Percentiles rank a stretch among this genome's conserved stretches.
Conservation (phyloP, 2,113 vertebrate genomes). For the Apus apus region DNA sequence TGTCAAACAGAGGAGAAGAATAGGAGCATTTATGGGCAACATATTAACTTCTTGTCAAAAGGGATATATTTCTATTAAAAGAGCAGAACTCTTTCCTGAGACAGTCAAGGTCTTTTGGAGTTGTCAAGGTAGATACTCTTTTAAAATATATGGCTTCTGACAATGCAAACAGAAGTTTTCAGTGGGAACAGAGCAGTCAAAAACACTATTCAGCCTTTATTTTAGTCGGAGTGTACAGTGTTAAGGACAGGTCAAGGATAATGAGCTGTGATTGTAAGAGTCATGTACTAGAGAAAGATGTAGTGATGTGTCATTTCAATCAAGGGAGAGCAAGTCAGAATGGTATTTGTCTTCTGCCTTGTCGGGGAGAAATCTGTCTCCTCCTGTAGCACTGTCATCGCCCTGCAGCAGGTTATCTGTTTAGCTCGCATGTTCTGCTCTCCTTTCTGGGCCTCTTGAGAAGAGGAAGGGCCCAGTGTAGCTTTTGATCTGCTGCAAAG, state of each 20-base stretch:
- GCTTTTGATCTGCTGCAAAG: neutral
- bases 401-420: neutral
- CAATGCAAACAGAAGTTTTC: conserved; percentile 4
- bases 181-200: neutral
- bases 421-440: neutral
- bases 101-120: conserved; percentile 20
- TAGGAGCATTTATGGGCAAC: neutral
- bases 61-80: conserved; percentile 25
- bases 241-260: conserved; percentile 39
- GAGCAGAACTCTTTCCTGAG: neutral
- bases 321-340: neutral
- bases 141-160: neutral
- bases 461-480: neutral
- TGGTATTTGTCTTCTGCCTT: neutral
- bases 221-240: neutral
- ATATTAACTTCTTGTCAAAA: conserved; percentile 14
- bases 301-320: conserved; percentile 28
- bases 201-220: conserved; percentile 16
- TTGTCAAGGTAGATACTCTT: conserved; percentile 4
- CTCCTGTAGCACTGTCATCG: rapidly evolving
- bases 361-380: neutral
- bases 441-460: neutral
- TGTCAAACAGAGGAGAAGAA: neutral
- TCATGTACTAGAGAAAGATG: neutral
- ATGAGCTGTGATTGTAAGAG: conserved; percentile 19